Base-by-base conservation (phyloP, 2,888 invertebrate species). In the Pegoplata infirma region DNA sequence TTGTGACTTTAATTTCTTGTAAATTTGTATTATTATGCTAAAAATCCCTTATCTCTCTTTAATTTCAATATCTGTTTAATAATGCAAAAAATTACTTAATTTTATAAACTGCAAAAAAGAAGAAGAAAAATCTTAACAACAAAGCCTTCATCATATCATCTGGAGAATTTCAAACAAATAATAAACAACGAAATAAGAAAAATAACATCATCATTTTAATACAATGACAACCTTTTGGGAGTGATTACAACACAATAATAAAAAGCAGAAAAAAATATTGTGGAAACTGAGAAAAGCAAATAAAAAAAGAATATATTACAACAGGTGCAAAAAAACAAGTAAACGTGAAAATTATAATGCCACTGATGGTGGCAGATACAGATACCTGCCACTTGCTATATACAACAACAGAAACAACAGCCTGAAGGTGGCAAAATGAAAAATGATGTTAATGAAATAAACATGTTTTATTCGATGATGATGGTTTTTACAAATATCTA, bases 381-480 rank as follows among this genome's bases (percentile, higher is more conserved):
- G 66, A 66, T 53, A 59, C 17, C 28, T 59, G 40, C 51, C 58
- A 66, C 51, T 49, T 66, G 23, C 19, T 14, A 53, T 4, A n/a
- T 10, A 16, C 55, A 47, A 16, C 19, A 47, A 3, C 47, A 59
- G 14, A 5, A 59, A 55, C 53, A 59, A 19, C 58, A 59, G 53
- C 55, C 64, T 47, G 23, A 61, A 78, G 64, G 67, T 77, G 76
- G 66, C 66, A 58, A 73, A 74, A 76, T 78, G 72, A 79, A 72
- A 76, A 81, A 79, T 81, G 76, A 79, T 80, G 79, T 76, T 83
- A 83, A 83, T 83, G 83, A 83, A 82, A 83, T 82, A 83, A 82
- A 82, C 83, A 83, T 83, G 82, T 83, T 83, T 80, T 74, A 69
- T 78, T 66, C 46, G 25, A 61, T 25, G 67, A 51, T 19, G 40